Evolutionary conservation across 2,113 vertebrate genomes (phyloP).

Genomic region (Ailurus styani): DNA sequence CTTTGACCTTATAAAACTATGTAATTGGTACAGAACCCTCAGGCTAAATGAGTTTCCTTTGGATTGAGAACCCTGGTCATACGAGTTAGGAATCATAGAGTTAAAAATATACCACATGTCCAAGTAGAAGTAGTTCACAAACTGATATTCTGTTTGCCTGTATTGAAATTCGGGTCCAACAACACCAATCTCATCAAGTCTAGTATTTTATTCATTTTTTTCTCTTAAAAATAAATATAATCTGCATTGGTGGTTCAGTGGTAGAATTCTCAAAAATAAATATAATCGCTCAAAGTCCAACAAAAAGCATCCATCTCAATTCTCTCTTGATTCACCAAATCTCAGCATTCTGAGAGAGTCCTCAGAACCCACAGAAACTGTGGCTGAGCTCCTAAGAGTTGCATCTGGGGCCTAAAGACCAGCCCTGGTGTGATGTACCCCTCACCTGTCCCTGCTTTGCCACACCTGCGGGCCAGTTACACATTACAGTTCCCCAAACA

Average conservation of each 20-base stretch:
- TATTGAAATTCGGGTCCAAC: background rate
- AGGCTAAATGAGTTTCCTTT: conserved; percentile 66
- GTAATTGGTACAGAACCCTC: conserved; percentile 69
- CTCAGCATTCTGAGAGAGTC: background rate
- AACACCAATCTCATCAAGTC: background rate
- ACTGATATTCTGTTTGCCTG: background rate
- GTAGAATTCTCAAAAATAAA: conserved; percentile 35
- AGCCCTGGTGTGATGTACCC: no score
- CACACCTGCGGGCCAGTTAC: background rate
- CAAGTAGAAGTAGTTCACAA: background rate
- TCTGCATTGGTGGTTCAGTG: no score
- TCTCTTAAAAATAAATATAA: conserved; percentile 1
- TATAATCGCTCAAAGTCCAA: background rate
- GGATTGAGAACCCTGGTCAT: conserved; percentile 38
- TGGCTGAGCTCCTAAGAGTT: background rate
- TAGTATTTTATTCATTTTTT: background rate
- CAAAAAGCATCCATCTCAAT: background rate
- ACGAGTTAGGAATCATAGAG: background rate
- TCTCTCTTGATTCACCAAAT: background rate
- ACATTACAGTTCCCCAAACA: background rate
- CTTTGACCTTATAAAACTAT: conserved; percentile 69
- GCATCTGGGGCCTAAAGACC: background rate
- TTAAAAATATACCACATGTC: conserved; percentile 33
- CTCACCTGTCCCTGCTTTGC: background rate
- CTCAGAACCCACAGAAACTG: background rate